Conservation (phyloP, 2,113 vertebrate species). For the Hiodon alosoides region DNA sequence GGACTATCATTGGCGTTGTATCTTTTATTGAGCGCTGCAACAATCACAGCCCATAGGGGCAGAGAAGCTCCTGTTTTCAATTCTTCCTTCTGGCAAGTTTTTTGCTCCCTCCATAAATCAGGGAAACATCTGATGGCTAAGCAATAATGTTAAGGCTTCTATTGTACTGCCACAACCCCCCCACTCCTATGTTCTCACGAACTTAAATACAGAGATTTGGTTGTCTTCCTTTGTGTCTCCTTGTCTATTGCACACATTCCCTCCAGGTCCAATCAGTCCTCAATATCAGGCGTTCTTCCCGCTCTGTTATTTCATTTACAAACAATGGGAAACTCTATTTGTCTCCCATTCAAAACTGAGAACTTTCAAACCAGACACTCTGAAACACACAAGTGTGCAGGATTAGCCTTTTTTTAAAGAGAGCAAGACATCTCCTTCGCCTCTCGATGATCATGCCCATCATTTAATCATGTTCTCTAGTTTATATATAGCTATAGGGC, state of each 20-base stretch:
- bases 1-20: not conserved
- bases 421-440: no score
- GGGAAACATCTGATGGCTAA: conserved; percentile 15
- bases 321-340: not conserved
- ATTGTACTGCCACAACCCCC: conserved; percentile 5
- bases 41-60: not conserved
- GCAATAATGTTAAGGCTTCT: not conserved
- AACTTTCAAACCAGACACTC: not conserved
- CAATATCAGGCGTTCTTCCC: not conserved
- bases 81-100: conserved; percentile 21
- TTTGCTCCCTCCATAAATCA: conserved; percentile 19
- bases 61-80: not conserved
- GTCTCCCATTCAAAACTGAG: not conserved
- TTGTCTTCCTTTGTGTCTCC: not conserved
- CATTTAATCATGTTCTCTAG: not conserved
- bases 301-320: not conserved
- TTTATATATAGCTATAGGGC: not conserved
- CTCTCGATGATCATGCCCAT: no score
- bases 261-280: not conserved
- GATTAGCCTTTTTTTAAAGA: no score
- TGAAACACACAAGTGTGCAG: no score
- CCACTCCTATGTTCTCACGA: conserved; percentile 10
- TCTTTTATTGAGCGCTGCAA: not conserved
- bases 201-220: not conserved
- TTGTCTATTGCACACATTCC: not conserved